Conservation (phyloP, 2,797 vertebrate genomes). For the Nannoperca australis region DNA sequence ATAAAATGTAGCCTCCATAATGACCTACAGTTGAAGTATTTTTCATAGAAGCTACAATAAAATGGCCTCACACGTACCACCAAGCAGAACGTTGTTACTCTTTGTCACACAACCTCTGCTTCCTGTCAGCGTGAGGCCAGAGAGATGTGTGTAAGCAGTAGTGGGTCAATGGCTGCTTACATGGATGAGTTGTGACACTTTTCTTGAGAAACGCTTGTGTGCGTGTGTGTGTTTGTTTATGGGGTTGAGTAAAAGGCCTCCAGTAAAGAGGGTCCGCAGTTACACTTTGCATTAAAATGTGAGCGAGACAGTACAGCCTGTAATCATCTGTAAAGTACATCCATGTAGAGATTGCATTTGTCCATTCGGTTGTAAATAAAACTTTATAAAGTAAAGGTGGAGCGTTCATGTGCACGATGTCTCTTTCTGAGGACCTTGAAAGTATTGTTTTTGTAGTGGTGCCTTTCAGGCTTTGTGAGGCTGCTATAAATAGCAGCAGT, state of each 20-base stretch:
- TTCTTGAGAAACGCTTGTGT: conserved; percentile 32
- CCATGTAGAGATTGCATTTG: neutral
- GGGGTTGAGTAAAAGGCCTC: conserved; percentile 30
- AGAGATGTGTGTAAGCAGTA: conserved; percentile 7
- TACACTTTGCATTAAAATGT: conserved; percentile 11
- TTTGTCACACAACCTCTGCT: neutral
- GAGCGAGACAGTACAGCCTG: neutral
- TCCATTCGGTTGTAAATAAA: conserved; percentile 28
- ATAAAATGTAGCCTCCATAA: conserved; percentile 17
- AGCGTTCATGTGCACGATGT: neutral
- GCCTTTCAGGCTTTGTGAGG: conserved; percentile 45
- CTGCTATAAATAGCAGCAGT: conserved; percentile 69
- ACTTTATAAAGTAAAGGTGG: conserved; percentile 13
- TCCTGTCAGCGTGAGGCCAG: conserved; percentile 20
- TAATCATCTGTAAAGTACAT: neutral
- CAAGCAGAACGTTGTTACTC: neutral
- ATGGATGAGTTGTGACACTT: conserved; percentile 58
- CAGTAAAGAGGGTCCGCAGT: conserved; percentile 35
- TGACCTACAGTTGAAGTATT: conserved; percentile 16
- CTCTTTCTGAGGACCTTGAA: conserved; percentile 4
- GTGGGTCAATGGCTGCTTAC: conserved; percentile 30
- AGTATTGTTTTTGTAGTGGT: conserved; percentile 20
- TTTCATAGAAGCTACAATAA: conserved; percentile 26
- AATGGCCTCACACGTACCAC: neutral
- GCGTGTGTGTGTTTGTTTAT: conserved; percentile 15